Base-by-base conservation (phyloP, 2,888 invertebrate genomes). In the Scotopteryx bipunctaria region DNA sequence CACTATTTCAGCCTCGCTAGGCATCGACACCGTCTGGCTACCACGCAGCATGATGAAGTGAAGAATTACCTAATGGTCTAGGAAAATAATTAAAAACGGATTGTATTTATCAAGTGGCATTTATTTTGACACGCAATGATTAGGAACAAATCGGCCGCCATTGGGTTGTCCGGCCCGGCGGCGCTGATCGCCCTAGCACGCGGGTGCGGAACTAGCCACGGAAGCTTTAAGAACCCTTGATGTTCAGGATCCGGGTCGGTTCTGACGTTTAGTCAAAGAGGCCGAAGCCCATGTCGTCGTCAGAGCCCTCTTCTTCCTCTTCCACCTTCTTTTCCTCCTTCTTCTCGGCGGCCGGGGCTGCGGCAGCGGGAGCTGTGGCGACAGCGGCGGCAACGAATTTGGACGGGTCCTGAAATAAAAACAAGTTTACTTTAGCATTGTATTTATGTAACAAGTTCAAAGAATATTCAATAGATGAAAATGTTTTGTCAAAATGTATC, bases 281-380 rank as follows among this genome's bases (percentile, higher is more conserved):
- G 86, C 98, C 98, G 88, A 99, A 98, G 86, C 99, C 99, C 98
- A 99, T 98, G 86, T 98, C 99, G 71, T 98, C 98, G 73, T 97
- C 97, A 59, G 94, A 94, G 77, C 95, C 95, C 3, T 94, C 92
- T 51, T 95, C 96, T 72, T 96, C 96, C 73, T 95, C 94, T 86
- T 95, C 94, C 69, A 95, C 95, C 79, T 95, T 95, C 76, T 95
- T 94, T 71, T 94, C 94, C 57, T 93, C 93, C 58, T 93, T 92
- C 64, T 91, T 91, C 35, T 91, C 92, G 17, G 92, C 92, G 31
- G 92, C 92, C 1, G 93, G 91, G 14, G 93, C 92, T 11, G 93
- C 92, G 35, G 94, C 92, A 11, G 94, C 92, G n/a, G 94, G 92
- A 23, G 93, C 92, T 14, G 93, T 92, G 50, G 92, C 91, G 1